Evolutionary conservation across 2,888 invertebrate genomes (phyloP), one percentile per base, ranked within the genome.

Genomic region (Smittia aterrima): DNA sequence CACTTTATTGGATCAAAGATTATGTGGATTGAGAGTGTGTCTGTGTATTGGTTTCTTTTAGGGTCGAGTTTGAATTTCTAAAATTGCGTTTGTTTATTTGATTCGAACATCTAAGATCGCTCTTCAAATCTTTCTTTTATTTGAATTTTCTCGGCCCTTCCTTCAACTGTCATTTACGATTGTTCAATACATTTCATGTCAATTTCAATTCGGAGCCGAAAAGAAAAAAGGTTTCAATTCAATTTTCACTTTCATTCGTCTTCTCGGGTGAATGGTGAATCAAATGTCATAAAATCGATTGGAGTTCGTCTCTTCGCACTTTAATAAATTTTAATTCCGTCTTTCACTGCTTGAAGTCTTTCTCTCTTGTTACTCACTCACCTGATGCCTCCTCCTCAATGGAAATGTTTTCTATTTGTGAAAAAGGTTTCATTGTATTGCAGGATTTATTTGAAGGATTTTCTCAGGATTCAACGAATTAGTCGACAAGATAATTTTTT

Each of bases 1-100:
- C 54, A 47, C 54, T 58, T 72, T 72, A 72, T 72, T 72, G 54
- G 58, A 72, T 72, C 72, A 72, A 72, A 72, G 72, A 72, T 72
- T 72, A 72, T 62, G 32, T 32, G 62, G 62, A 62, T 58, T 27
- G 22, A 18, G 72, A 1, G 54, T 62, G 72, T 54, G 70, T 40
- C 4, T 64, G 27, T 58, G 1, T 18, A 13, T n/a, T 58, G 58
- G 4, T 9, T 40, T 20, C 40, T 67, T 27, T 54, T 53, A 27
- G 70, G 54, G 58, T 58, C 58, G 58, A 27, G 20, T 16, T 27
- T 64, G 24, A 1, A 64, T 64, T 40, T 24, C 72, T 62, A 62
- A 54, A 72, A 72, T 72, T 72, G 72, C 27, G n/a, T 54, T 72
- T 72, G 58, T 72, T 72, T 62, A 72, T 72, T 62, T 38, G 38